Evolutionary conservation across 2,888 invertebrate species (phyloP), one percentile per base, ranked within the genome.

Genomic region (Drepana falcataria): DNA sequence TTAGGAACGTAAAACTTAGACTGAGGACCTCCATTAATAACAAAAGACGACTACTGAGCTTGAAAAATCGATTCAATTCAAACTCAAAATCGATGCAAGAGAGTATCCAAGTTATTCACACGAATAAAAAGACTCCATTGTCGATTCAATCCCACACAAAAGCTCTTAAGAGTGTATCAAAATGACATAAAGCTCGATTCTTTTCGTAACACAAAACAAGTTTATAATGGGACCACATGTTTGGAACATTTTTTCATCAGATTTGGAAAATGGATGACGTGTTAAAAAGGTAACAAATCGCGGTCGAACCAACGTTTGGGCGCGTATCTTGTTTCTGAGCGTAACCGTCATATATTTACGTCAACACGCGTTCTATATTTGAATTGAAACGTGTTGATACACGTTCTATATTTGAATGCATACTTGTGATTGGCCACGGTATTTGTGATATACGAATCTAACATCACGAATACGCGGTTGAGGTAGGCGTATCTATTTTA

Each of bases 21-120:
- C 71, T 76, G 73, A 81, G 78, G 59, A 70, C 65, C 62, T 71
- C 85, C 81, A 84, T 82, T 78, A 79, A 76, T 76, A 80, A 89
- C 89, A 90, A 91, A 83, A 69, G 81, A 64, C 69, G 76, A 87
- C 87, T 89, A 89, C 88, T 70, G 82, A 89, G 90, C 86, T 89
- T 89, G 91, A 91, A 90, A 88, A 89, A 91, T 91, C 82, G 89
- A 77, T 85, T 83, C 81, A 85, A 88, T 89, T 87, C 85, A 87
- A 51, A 82, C 73, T 65, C 61, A 66, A 79, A 85, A 85, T 85
- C 82, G 78, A 80, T 73, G 75, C 75, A 75, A 73, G 69, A 66
- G 66, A 69, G 74, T 75, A 73, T 68, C 70, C 66, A 71, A 78
- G 69, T 66, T 77, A 79, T 84, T 85, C 85, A 84, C 81, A 80